Evolutionary conservation across 2,113 vertebrate species (phyloP).

Genomic region (Psettodes erumei): DNA sequence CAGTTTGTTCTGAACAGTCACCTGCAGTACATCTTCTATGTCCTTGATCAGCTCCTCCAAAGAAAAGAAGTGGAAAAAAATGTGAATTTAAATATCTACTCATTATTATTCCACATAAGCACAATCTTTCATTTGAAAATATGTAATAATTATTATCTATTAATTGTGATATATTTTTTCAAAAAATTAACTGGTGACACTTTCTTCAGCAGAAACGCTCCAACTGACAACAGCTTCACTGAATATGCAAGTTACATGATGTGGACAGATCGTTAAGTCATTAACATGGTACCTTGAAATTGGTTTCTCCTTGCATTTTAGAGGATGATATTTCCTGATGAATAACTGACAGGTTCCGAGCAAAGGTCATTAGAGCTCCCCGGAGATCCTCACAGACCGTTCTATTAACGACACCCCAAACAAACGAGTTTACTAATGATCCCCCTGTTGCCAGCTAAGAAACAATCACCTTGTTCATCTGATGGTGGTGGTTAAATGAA

Average conservation of each 20-base stretch:
- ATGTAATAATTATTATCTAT: too few relatives aligned
- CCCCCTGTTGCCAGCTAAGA: constrained; percentile 82
- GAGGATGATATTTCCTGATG: constrained; percentile 98
- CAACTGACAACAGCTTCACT: constrained; percentile 12
- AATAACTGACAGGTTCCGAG: constrained; percentile 97
- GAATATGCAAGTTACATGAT: constrained; percentile 45
- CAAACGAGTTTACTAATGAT: constrained; percentile 89
- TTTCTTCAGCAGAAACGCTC: constrained; percentile 15
- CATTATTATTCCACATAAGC: neutral
- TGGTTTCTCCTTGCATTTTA: constrained; percentile 95
- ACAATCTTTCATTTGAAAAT: neutral
- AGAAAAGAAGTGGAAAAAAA: constrained; percentile 19
- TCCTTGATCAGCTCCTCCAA: constrained; percentile 84
- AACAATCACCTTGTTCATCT: constrained; percentile 91
- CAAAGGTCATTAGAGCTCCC: constrained; percentile 97
- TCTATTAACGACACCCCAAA: constrained; percentile 93
- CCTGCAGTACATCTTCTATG: constrained; percentile 84
- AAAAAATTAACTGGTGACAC: neutral
- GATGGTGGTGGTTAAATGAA: constrained; percentile 88
- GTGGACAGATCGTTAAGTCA: constrained; percentile 90
- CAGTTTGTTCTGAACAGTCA: constrained; percentile 83
- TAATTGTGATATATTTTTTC: too few relatives aligned
- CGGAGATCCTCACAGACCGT: constrained; percentile 93
- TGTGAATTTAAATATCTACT: constrained; percentile 8
- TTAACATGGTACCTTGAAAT: constrained; percentile 98